Base-by-base conservation (phyloP, 2,888 invertebrate species). In the Luperina nickerlii region DNA sequence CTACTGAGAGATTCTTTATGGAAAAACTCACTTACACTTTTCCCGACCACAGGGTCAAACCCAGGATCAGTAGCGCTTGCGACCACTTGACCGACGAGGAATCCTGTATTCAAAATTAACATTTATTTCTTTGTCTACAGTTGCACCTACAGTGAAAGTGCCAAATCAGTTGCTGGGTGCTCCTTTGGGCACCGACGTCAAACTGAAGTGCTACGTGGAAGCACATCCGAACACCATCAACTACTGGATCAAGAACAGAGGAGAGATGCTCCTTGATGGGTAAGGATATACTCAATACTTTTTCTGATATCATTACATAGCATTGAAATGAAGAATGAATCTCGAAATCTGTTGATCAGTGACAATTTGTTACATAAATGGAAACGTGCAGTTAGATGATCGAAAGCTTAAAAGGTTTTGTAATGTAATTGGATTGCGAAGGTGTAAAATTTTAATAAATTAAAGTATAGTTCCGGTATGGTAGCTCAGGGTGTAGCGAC, bases 111-210 rank as follows among this genome's bases (percentile, higher is more conserved):
- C 42, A 1, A 18, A 38, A 54, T 57, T n/a, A 20, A 60, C 0
- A 38, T 38, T 11, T 3, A 0, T 54, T 51, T 66, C 73, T 87
- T 91, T 84, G 83, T 81, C 78, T 69, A 85, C 97, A 99, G 99
- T 99, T 97, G 98, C 98, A 75, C 99, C 99, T 54, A 98, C 98
- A 92, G 98, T 99, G 86, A 98, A 98, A 96, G 98, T 98, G 90
- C 98, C 98, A 90, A 99, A 98, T 95, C 99, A 99, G 96, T 97
- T 99, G 90, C 97, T 99, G 72, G 99, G 99, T 32, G 98, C 99
- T 2, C 99, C 99, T 2, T 95, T 98, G 67, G 98, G 98, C 75
- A 98, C 98, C 0, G 98, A 99, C 94, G 98, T 99, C 57, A 98
- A 98, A 89, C 96, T 99, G 68, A 98, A 98, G 93, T 99, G 99